phyloP scores from a whole-genome alignment of 2,113 vertebrate genomes.

The Apodemus speciosus region DNA sequence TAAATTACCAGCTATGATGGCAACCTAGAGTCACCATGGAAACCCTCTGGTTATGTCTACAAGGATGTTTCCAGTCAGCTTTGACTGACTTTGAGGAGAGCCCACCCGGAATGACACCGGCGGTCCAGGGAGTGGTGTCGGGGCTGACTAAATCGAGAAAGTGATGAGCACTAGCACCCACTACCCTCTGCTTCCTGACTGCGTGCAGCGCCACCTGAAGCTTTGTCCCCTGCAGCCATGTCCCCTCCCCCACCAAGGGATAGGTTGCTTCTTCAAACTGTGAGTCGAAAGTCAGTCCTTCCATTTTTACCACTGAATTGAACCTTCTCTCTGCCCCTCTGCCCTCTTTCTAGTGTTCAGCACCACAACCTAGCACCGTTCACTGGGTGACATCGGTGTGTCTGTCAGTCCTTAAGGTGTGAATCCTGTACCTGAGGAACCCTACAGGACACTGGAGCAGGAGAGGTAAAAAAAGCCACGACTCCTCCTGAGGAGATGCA shows the following conservation, averaged over 20 bases:
- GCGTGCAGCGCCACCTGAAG: fast-evolving
- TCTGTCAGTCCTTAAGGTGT: conserved; percentile 28
- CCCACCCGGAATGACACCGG: not conserved
- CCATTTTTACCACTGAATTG: not conserved
- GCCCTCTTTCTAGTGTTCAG: not conserved
- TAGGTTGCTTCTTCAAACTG: not conserved
- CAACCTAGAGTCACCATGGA: not conserved
- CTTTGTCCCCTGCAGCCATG: too few relatives aligned
- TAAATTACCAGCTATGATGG: not conserved
- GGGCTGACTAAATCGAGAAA: too few relatives aligned
- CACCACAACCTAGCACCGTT: fast-evolving
- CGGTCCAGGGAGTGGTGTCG: not conserved
- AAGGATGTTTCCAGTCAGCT: not conserved
- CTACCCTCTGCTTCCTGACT: not conserved
- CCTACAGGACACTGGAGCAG: not conserved
- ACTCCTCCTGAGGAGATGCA: conserved; percentile 44
- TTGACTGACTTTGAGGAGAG: not conserved
- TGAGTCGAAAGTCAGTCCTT: too few relatives aligned
- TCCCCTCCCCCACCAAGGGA: too few relatives aligned
- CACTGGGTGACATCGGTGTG: not conserved
- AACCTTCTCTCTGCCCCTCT: not conserved
- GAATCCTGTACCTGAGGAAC: not conserved
- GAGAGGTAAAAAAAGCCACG: not conserved
- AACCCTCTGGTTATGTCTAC: not conserved
- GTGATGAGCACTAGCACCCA: not conserved